phyloP scores from a whole-genome alignment of 2,113 vertebrate species.

The Corythornis cristatus region DNA sequence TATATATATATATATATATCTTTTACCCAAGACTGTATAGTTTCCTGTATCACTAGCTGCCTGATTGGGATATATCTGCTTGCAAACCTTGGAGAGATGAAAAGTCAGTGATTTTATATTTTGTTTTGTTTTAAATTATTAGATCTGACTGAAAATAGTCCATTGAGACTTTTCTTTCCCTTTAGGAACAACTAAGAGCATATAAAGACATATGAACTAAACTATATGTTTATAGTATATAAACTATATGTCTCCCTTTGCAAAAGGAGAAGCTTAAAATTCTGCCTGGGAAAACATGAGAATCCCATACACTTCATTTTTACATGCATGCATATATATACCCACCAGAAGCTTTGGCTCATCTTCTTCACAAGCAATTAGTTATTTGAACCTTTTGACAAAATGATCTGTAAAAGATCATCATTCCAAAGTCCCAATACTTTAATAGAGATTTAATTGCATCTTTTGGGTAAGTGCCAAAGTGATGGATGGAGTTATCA shows the following conservation, averaged over 20 bases:
- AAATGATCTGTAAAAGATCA: slow-evolving; percentile 23
- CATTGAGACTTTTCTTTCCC: not conserved
- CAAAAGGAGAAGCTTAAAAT: not conserved
- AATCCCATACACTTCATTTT: not conserved
- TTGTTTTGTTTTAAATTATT: not conserved
- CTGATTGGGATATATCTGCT: not conserved
- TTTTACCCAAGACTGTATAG: not conserved
- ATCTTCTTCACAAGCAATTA: not conserved
- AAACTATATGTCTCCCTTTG: not conserved
- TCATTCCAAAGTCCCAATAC: not conserved
- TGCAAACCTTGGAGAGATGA: not conserved
- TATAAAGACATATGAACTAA: not conserved
- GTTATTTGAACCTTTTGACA: not conserved
- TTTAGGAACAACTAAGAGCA: not conserved
- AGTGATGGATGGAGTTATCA: slow-evolving; percentile 1
- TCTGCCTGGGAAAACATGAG: not conserved
- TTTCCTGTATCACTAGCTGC: not conserved
- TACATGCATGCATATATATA: not conserved
- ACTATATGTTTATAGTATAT: not conserved
- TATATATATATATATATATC: not conserved
- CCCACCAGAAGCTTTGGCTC: not conserved
- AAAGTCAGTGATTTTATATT: not conserved
- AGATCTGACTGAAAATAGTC: not conserved
- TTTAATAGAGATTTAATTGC: slow-evolving; percentile 37
- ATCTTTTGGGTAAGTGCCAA: slow-evolving; percentile 11